phyloP scores from a whole-genome alignment of 2,888 invertebrate genomes.

The Monoplex corrugatus region DNA sequence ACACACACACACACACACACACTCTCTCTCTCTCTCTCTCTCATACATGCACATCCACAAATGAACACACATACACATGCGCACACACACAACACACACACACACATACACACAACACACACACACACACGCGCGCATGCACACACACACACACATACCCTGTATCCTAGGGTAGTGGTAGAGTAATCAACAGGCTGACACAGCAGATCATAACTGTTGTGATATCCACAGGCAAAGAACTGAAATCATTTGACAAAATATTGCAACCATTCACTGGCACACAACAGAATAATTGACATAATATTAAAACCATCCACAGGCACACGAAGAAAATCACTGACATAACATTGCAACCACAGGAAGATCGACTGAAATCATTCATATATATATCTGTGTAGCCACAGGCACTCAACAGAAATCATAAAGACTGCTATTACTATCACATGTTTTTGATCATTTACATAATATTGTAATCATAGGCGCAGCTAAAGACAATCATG shows the following conservation, averaged over 20 bases:
- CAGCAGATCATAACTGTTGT: conserved; percentile 63
- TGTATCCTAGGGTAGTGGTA: conserved; percentile 87
- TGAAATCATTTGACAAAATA: conserved; percentile 46
- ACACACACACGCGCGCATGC: background rate
- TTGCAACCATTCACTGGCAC: background rate
- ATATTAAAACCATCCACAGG: background rate
- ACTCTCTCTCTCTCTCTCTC: background rate
- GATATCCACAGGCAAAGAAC: conserved; percentile 64
- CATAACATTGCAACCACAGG: too few species aligned
- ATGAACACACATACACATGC: too few species aligned
- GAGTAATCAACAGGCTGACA: conserved; percentile 90
- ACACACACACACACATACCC: conserved; percentile 54
- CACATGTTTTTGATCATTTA: too few species aligned
- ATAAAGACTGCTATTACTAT: too few species aligned
- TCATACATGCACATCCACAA: background rate
- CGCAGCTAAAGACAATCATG: background rate
- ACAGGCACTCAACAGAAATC: background rate
- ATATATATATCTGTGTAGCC: background rate
- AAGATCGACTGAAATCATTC: too few species aligned
- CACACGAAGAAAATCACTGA: background rate
- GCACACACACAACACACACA: conserved; percentile 7
- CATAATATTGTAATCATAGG: background rate
- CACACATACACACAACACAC: background rate
- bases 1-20: background rate
- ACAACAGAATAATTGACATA: background rate